phyloP scores from a whole-genome alignment of 2,113 vertebrate genomes.

The Sapayoa aenigma region DNA sequence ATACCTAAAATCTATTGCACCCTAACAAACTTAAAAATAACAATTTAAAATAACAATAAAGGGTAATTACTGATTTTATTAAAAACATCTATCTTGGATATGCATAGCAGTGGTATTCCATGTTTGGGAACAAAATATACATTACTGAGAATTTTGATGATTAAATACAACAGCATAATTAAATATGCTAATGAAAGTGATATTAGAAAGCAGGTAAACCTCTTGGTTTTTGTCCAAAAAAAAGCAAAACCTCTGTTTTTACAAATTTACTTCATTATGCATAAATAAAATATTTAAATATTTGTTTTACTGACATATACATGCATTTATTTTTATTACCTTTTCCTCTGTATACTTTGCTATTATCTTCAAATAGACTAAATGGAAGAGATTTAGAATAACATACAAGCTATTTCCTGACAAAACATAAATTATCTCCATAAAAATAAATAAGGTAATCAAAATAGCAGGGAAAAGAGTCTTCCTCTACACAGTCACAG shows the following conservation, averaged over 20 bases:
- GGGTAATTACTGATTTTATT: slow-evolving; percentile 78
- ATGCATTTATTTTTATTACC: not conserved
- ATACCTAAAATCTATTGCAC: not conserved
- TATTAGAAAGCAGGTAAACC: not conserved
- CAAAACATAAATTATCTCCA: not conserved
- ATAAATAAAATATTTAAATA: not conserved
- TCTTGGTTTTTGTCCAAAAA: not conserved
- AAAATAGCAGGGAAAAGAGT: not conserved
- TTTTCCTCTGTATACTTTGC: not conserved
- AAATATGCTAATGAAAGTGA: slow-evolving; percentile 70
- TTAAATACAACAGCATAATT: slow-evolving; percentile 71
- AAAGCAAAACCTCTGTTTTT: not conserved
- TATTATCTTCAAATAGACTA: not conserved
- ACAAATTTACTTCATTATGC: not conserved
- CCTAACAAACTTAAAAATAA: slow-evolving; percentile 42
- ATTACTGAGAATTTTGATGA: slow-evolving; percentile 62
- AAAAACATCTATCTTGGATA: slow-evolving; percentile 75
- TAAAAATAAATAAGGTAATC: slow-evolving; percentile 1
- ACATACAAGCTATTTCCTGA: not conserved
- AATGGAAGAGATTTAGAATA: not conserved
- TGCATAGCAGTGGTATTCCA: slow-evolving; percentile 49
- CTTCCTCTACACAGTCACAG: not conserved
- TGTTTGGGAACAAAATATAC: slow-evolving; percentile 62
- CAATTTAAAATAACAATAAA: slow-evolving; percentile 63
- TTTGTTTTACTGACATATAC: not conserved